Conservation (phyloP, 2,113 vertebrate genomes). For the Dicaeum eximium region DNA sequence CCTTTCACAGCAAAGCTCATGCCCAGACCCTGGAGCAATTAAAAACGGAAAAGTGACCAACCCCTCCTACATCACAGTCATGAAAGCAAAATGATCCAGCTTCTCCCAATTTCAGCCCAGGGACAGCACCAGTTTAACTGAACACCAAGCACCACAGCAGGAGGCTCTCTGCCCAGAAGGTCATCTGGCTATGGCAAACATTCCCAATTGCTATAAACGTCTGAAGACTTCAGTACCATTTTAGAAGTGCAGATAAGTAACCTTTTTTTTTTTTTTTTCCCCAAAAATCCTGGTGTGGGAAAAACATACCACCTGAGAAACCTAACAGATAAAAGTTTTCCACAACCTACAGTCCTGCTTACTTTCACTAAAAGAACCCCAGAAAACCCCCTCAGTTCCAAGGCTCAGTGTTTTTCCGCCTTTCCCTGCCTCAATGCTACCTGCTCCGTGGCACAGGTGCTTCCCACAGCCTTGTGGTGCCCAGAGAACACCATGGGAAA, state of each 20-base stretch:
- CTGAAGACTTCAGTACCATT: not conserved
- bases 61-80: accelerated
- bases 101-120: not conserved
- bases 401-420: not conserved
- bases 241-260: not conserved
- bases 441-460: not conserved
- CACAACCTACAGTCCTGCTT: not conserved
- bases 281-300: not conserved
- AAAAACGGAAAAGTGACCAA: not conserved
- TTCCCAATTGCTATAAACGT: not conserved
- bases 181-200: not conserved
- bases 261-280: accelerated
- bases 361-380: not conserved
- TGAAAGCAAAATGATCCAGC: not conserved
- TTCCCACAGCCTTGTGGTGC: accelerated
- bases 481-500: accelerated
- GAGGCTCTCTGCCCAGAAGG: not conserved
- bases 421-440: not conserved
- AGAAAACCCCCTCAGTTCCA: not conserved
- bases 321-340: not conserved
- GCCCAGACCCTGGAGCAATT: not conserved
- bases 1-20: not conserved
- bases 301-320: not conserved
- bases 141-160: not conserved
- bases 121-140: not conserved